Evolutionary conservation across 2,888 invertebrate genomes (phyloP), one percentile per base, ranked within the genome.

Genomic region (Stegophylla sp.): DNA sequence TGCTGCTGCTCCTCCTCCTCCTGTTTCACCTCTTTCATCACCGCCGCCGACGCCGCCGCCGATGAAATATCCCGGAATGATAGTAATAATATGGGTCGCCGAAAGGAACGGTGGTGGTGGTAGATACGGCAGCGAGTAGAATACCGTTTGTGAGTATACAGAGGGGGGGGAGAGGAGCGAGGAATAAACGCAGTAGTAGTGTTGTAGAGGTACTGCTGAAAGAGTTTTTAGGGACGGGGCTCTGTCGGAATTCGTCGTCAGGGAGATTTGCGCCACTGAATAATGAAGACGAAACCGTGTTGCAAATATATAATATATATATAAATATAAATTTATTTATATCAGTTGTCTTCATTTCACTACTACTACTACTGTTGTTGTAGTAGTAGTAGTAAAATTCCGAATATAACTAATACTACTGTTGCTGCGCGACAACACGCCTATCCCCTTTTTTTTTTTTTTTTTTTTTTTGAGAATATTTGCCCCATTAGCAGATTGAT

Each of bases 401-500:
- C 34, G 3, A 34, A 3, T 34, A 34, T 7, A 5, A 34, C 34
- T 34, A 34, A 3, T 34, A 34, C 7, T 34, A 34, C 34, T 34
- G 34, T 34, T 34, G 7, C 34, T 34, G 34, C 34, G 34, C 34
- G 34, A 34, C 34, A 34, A 34, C 34, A 7, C 34, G 20, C 5
- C 5, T 43, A 3, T 41, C 53, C 12, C 64, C 53, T 41, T 26
- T n/a, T n/a, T n/a, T n/a, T n/a, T n/a, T n/a, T n/a, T n/a, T n/a
- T n/a, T n/a, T n/a, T n/a, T n/a, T n/a, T n/a, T n/a, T n/a, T 34
- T 4, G 41, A 10, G 26, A 74, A 75, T n/a, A 34, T 63, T 69
- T 34, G n/a, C 76, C 76, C 77, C 77, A 77, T 77, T 77, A 77
- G 77, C 67, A 69, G 67, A 77, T 77, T 77, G 77, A 77, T 77